These are phyloP conservation scores for Drosophila buzzatii DNA, from an alignment of 2,888 invertebrate species.

Conservation along the genomic window DNA sequence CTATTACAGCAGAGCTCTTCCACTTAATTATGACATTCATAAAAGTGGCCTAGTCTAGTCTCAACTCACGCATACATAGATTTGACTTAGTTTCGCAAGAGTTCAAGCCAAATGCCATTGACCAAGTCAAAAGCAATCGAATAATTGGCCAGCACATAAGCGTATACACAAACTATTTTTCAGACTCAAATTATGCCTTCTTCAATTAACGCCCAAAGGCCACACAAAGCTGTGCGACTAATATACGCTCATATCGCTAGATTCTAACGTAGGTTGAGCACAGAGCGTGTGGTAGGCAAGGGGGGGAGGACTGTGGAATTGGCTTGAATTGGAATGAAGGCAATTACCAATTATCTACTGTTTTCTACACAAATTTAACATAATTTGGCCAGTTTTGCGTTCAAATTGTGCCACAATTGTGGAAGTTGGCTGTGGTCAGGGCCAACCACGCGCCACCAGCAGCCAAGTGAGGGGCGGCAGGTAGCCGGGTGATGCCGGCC, in stretches of 20 bases:
- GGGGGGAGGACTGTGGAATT: constrained; percentile 1
- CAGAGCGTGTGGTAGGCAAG: background rate
- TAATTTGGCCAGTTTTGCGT: constrained; percentile 81
- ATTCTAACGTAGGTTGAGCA: constrained; percentile 36
- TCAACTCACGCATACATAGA: background rate
- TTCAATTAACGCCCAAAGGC: constrained; percentile 75
- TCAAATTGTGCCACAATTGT: constrained; percentile 79
- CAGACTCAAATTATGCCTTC: constrained; percentile 68
- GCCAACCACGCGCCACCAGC: constrained; percentile 60
- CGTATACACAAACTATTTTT: constrained; percentile 24
- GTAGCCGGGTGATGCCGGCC: constrained; percentile 14
- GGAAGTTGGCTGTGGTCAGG: constrained; percentile 81
- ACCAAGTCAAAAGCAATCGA: constrained; percentile 36
- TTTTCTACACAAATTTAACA: constrained; percentile 82
- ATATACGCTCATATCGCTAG: constrained; percentile 39
- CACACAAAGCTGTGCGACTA: constrained; percentile 49
- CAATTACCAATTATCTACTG: constrained; percentile 83
- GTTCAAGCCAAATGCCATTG: constrained; percentile 43
- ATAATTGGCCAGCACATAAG: constrained; percentile 63
- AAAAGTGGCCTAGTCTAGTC: background rate
- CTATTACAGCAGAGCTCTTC: background rate
- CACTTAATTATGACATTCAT: constrained; percentile 13
- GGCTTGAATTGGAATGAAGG: constrained; percentile 64
- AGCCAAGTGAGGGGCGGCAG: background rate
- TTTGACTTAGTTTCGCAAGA: constrained; percentile 20